These are phyloP conservation scores for Phaetusa simplex DNA, from an alignment of 2,113 vertebrate species.

Conservation along the genomic window DNA sequence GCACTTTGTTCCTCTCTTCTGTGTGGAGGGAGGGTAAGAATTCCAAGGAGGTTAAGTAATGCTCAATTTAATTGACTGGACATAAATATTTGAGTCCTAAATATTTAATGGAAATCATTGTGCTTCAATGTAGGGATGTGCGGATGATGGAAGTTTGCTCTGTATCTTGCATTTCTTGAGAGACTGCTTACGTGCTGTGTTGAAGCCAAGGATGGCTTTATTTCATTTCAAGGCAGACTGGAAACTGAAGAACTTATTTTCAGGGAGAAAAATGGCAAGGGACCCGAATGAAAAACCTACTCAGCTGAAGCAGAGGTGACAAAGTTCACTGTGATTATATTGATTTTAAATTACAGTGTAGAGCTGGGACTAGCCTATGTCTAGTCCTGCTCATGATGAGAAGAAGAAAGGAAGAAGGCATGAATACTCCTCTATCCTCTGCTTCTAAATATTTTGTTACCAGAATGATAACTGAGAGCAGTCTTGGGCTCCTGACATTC, in stretches of 20 bases:
- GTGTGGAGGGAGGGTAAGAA: neutral
- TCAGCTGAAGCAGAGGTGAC: constrained; percentile 59
- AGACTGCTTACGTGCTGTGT: neutral
- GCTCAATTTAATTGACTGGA: constrained; percentile 36
- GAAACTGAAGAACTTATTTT: constrained; percentile 58
- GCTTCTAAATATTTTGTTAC: neutral
- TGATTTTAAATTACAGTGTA: constrained; percentile 65
- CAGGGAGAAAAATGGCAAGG: constrained; percentile 40
- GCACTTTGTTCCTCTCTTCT: neutral
- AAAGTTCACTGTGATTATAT: constrained; percentile 66
- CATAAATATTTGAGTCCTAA: constrained; percentile 51
- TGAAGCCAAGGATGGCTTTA: constrained; percentile 26
- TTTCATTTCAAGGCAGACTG: constrained; percentile 53
- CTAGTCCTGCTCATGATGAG: constrained; percentile 17
- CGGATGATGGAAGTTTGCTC: neutral
- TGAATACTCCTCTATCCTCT: neutral
- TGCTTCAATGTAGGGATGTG: neutral
- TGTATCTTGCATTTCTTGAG: constrained; percentile 10
- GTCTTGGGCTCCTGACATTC: neutral
- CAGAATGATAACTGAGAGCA: neutral
- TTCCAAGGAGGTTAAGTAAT: neutral
- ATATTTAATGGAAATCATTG: constrained; percentile 49
- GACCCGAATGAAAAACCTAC: constrained; percentile 54
- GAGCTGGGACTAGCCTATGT: constrained; percentile 1
- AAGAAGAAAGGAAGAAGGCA: neutral